A percentile compares a stretch with the other conserved stretches of the same genome.
phyloP scores from a whole-genome alignment of 2,888 invertebrate species.

The Drosophila kanekoi region DNA sequence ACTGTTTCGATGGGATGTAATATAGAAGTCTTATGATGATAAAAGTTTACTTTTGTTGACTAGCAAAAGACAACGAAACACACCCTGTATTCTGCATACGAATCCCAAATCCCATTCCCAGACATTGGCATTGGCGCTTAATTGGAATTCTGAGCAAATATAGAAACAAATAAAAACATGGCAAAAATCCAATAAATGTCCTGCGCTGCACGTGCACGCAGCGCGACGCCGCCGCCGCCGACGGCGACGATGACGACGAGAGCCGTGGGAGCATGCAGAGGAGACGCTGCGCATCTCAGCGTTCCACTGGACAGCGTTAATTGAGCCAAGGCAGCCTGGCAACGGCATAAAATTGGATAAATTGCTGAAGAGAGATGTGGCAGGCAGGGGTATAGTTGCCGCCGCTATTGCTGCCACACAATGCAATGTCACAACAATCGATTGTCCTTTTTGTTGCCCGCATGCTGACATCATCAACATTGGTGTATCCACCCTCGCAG shows the following conservation, averaged over 20 bases:
- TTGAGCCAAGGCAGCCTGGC: slow-evolving; percentile 58
- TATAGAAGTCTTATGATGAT: no score
- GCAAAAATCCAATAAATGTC: slow-evolving; percentile 85
- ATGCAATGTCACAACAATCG: slow-evolving; percentile 76
- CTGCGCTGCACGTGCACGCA: slow-evolving; percentile 82
- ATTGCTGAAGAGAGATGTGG: slow-evolving; percentile 40
- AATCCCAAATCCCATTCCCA: slow-evolving; percentile 17
- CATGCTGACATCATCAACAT: slow-evolving; percentile 70
- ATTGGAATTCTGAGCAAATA: slow-evolving; percentile 80
- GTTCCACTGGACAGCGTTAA: slow-evolving; percentile 58
- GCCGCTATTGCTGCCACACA: slow-evolving; percentile 39
- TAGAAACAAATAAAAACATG: slow-evolving; percentile 76
- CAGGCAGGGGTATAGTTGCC: not conserved
- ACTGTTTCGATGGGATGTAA: no score
- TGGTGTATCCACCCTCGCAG: slow-evolving; percentile 33
- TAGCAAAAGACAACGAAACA: no score
- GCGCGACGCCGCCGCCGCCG: slow-evolving; percentile 38
- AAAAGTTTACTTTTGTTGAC: no score
- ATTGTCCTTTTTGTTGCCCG: slow-evolving; percentile 74
- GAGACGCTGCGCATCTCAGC: slow-evolving; percentile 22
- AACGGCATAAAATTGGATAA: slow-evolving; percentile 65
- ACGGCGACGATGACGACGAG: not conserved
- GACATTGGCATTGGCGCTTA: slow-evolving; percentile 70
- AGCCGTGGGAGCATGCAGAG: slow-evolving; percentile 47
- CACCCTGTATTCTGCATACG: slow-evolving; percentile 33